Base-by-base conservation (phyloP, 1,140 invertebrate species). In the Popillia japonica region DNA sequence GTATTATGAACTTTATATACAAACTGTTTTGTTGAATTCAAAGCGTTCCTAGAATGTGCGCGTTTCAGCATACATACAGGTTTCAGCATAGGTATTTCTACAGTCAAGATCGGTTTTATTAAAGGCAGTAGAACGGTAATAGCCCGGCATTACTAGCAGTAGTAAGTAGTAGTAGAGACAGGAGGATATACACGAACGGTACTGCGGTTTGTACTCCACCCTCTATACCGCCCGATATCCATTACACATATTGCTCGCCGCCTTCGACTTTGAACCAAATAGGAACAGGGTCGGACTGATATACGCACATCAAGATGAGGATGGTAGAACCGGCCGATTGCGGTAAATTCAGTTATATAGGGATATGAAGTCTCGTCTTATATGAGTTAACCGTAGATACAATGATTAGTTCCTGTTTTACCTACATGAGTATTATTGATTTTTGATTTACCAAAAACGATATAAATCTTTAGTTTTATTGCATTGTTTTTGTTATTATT, bases 161-260 rank as follows among this genome's bases (percentile, higher is more conserved):
- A 74, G 17, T 41, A 4, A n/a, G n/a, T 17, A 22, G 34, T 41
- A 74, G 27, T 9, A 17, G 41, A 40, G 14, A 34, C 41, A 74
- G 11, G 34, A 20, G 72, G 72, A 74, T 74, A 14, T 41, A 42
- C 72, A 20, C 27, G 72, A 74, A 74, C 72, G 72, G 72, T 72
- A 40, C 68, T 78, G 77, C 72, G 77, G 77, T 78, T 78, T 73
- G 72, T 77, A 55, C 77, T 78, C 77, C 77, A 78, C 77, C 77
- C 77, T 42, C 77, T 42, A 72, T 68, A 68, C 68, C 77, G 79
- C 79, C 79, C 79, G 74, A 76, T 82, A 83, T 82, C 82, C 82
- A 83, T 83, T 83, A 83, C 82, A 83, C 79, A 82, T 83, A 83
- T 83, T 83, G 82, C 82, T 77, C 79, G 80, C 81, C 77, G 79